A percentile compares a stretch with the other conserved stretches of the same genome.
These are phyloP conservation scores for Corythaixoides concolor DNA, from an alignment of 2,113 vertebrate genomes.

Conservation along the genomic window DNA sequence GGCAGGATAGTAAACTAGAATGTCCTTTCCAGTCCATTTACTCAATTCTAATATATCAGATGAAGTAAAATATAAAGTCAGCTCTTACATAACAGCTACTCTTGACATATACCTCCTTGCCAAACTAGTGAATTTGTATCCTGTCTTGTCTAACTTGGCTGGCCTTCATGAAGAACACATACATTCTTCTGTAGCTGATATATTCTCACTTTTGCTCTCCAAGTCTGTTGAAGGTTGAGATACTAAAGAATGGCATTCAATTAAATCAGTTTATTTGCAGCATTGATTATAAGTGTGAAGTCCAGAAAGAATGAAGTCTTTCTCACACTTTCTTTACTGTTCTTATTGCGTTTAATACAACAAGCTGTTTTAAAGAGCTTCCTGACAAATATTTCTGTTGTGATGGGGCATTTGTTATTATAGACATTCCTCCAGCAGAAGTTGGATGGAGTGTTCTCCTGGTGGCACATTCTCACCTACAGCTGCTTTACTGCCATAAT, in stretches of 20 bases:
- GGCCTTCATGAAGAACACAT: background rate
- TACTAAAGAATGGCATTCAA: background rate
- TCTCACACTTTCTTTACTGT: background rate
- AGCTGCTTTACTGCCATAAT: background rate
- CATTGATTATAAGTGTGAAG: background rate
- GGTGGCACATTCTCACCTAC: constrained; percentile 9
- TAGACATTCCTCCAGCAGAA: constrained; percentile 14
- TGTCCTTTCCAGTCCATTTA: background rate
- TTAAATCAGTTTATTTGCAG: background rate
- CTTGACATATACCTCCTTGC: background rate
- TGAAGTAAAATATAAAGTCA: background rate
- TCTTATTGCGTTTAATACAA: background rate
- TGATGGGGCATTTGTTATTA: constrained; percentile 8
- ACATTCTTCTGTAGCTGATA: background rate
- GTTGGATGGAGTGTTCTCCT: background rate
- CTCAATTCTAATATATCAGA: background rate
- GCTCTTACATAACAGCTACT: background rate
- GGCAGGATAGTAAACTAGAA: background rate
- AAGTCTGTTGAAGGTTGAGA: background rate
- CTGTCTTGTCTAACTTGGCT: background rate
- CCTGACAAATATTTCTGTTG: constrained; percentile 48
- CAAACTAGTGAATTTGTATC: background rate
- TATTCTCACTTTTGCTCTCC: background rate
- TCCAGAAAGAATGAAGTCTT: background rate
- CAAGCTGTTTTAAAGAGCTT: background rate